Base-by-base conservation (phyloP, 2,888 invertebrate species). In the Xestoiulus laeticollis region DNA sequence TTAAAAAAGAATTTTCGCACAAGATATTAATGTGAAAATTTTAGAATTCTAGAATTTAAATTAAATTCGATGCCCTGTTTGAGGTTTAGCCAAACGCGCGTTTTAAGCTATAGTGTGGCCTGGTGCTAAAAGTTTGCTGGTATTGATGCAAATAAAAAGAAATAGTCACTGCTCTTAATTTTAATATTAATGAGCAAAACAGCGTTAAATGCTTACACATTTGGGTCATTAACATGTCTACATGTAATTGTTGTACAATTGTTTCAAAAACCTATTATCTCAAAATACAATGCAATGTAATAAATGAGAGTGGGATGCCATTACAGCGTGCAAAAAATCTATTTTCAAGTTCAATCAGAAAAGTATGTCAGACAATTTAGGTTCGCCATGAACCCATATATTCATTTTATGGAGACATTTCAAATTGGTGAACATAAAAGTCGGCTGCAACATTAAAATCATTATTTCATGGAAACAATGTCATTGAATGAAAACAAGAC, bases 401-500 rank as follows among this genome's bases (percentile, higher is more conserved):
- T 59, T n/a, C 53, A n/a, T 68, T 19, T 68, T 8, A 5, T 6
- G 22, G 6, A 68, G 59, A 68, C 59, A 68, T 68, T n/a, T 22
- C 5, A n/a, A 19, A 2, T 68, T 68, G 22, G 4, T 68, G 14
- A 78, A 32, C 30, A 78, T 3, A 0, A 30, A 78, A 26, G 14
- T 14, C 26, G 12, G 26, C 14, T 48, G 48, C 30, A 32, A 78
- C 30, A 78, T 78, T 78, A 32, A 53, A 59, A 78, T 26, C 78
- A 78, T 78, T 32, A 78, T 78, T 78, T 78, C 78, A 78, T 32
- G 78, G 78, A 78, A 78, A 78, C 78, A 78, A 78, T 78, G 78
- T 78, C 26, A 14, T 14, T 78, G 78, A 14, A 78, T 78, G 26
- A 32, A 32, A 30, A 78, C 26, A 26, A 30, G 16, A 32, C 30